Conservation (phyloP, 2,888 invertebrate species). For the Acronicta aceris region DNA sequence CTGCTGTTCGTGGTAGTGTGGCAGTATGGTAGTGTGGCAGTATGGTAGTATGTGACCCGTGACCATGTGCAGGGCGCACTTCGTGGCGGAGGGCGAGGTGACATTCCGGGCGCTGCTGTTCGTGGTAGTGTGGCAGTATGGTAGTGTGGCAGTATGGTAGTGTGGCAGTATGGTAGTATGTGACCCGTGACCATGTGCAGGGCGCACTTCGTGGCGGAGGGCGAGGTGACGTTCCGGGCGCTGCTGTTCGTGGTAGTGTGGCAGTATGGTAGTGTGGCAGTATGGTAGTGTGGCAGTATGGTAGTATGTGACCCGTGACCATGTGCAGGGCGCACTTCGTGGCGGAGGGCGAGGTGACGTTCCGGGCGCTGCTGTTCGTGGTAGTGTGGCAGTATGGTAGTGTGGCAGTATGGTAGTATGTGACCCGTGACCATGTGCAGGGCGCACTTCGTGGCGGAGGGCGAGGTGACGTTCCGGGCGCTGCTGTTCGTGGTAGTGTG, state of each 20-base stretch:
- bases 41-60: too few relatives aligned
- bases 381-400: constrained; percentile 50
- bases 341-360: not conserved
- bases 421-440: constrained; percentile 47
- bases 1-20: not conserved
- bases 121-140: not conserved
- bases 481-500: not conserved
- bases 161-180: too few relatives aligned
- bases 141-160: not conserved
- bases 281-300: too few relatives aligned
- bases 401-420: not conserved
- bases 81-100: constrained; percentile 50
- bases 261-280: too few relatives aligned
- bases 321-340: constrained; percentile 19
- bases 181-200: not conserved
- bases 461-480: constrained; percentile 49
- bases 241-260: not conserved
- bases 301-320: too few relatives aligned
- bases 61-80: constrained; percentile 51
- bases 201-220: constrained; percentile 2
- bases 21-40: too few relatives aligned
- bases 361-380: constrained; percentile 1
- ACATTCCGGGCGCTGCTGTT: not conserved
- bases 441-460: constrained; percentile 24
- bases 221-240: not conserved